phyloP scores from a whole-genome alignment of 2,888 invertebrate genomes.

The Spisula subtruncata region DNA sequence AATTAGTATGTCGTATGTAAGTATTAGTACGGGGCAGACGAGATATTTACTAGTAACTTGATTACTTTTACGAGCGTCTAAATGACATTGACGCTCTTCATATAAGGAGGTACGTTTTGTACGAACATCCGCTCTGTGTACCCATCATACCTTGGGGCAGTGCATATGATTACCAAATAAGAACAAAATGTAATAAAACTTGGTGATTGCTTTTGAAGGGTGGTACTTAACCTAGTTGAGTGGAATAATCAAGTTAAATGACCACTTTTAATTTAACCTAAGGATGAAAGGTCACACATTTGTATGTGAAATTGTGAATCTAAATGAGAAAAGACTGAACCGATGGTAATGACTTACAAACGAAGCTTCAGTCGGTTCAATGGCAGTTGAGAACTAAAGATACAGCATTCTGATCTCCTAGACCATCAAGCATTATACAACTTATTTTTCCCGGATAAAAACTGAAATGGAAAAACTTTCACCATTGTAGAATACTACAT shows the following conservation, averaged over 20 bases:
- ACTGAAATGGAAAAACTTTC: too few species aligned
- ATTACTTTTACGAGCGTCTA: conserved; percentile 22
- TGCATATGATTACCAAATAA: not conserved
- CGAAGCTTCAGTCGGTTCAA: too few species aligned
- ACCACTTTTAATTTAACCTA: not conserved
- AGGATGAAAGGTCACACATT: too few species aligned
- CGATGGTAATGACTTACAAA: too few species aligned
- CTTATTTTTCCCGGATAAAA: too few species aligned
- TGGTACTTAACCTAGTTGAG: not conserved
- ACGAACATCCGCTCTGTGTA: not conserved
- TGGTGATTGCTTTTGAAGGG: conserved; percentile 1
- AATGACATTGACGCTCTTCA: conserved; percentile 1
- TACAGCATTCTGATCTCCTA: too few species aligned
- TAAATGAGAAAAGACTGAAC: too few species aligned
- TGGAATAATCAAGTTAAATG: not conserved
- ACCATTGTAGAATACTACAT: too few species aligned
- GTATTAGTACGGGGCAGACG: not conserved
- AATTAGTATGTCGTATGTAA: not conserved
- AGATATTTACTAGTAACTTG: not conserved
- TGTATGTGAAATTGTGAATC: too few species aligned
- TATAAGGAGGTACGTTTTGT: not conserved
- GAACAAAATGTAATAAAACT: not conserved
- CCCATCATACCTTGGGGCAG: not conserved
- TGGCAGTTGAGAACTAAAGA: too few species aligned
- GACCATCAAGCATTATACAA: too few species aligned